Conservation (phyloP, 2,113 vertebrate genomes). For the Anser cygnoides region DNA sequence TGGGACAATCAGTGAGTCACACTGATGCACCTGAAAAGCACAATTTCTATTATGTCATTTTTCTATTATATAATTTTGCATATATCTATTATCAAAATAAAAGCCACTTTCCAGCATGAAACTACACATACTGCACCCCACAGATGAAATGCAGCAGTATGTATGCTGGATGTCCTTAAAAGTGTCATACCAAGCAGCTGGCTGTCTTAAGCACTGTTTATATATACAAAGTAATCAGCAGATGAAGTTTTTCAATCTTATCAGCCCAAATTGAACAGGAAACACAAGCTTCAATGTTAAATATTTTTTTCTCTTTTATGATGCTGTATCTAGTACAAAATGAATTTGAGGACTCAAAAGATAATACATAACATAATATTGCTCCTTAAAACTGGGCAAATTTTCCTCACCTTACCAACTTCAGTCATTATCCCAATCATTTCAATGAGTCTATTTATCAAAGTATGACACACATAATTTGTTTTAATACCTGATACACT, state of each 20-base stretch:
- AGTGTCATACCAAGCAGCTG: neutral
- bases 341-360: neutral
- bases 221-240: neutral
- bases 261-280: neutral
- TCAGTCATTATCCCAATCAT: neutral
- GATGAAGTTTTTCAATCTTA: neutral
- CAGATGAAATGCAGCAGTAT: neutral
- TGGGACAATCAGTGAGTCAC: neutral
- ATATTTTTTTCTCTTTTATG: neutral
- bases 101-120: neutral
- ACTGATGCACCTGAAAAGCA: neutral
- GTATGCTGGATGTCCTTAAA: rapidly evolving
- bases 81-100: neutral
- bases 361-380: neutral
- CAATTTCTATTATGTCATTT: neutral
- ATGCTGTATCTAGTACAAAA: neutral
- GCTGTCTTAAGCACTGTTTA: neutral
- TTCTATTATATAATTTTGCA: neutral
- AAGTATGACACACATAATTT: neutral
- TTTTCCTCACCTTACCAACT: neutral
- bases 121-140: neutral
- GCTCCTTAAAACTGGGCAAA: neutral
- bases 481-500: neutral
- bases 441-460: neutral
- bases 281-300: neutral